Evolutionary conservation across 2,797 vertebrate species (phyloP).

Genomic region (Anas acuta): DNA sequence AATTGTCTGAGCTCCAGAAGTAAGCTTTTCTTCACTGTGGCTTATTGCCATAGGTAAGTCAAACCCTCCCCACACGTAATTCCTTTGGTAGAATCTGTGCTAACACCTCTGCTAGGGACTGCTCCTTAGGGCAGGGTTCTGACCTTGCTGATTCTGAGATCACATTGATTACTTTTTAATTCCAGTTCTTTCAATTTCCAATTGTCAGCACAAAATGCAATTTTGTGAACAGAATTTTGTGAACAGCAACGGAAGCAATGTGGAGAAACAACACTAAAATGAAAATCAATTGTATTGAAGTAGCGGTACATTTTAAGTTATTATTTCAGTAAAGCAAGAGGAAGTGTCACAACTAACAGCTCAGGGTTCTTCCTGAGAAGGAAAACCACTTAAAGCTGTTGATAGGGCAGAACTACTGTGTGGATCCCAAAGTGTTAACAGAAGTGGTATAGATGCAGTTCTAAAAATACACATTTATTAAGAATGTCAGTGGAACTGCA

Average conservation of each 20-base stretch:
- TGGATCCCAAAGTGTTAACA: not conserved
- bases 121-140: not conserved
- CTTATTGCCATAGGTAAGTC: not conserved
- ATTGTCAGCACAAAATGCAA: not conserved
- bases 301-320: not conserved
- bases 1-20: not conserved
- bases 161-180: not conserved
- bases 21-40: fast-evolving
- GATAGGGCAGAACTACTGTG: not conserved
- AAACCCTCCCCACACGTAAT: not conserved
- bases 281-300: not conserved
- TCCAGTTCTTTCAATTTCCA: not conserved
- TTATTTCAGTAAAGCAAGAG: not conserved
- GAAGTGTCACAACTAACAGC: not conserved
- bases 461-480: conserved; percentile 48
- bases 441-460: not conserved
- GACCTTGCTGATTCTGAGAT: not conserved
- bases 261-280: not conserved
- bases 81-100: not conserved
- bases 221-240: not conserved
- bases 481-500: not conserved
- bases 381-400: not conserved
- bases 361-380: not conserved
- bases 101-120: not conserved
- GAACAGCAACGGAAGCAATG: not conserved